These are phyloP conservation scores for Drosophila eugracilis DNA, from an alignment of 1,140 invertebrate genomes.

Conservation along the genomic window DNA sequence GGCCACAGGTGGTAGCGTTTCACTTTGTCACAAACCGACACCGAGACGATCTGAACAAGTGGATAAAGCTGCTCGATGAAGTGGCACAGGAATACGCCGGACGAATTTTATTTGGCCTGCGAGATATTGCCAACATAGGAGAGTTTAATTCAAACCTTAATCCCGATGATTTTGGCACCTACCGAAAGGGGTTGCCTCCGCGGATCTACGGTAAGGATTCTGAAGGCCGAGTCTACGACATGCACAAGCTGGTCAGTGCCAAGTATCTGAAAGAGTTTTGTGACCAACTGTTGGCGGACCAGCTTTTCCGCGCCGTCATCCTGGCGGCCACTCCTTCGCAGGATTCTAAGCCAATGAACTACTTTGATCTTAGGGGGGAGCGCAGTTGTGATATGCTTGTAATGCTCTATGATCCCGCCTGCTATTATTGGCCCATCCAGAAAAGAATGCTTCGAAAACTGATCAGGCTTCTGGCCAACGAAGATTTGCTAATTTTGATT, in stretches of 20 bases:
- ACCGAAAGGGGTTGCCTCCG: conserved; percentile 34
- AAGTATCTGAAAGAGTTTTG: conserved; percentile 54
- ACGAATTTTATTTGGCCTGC: conserved; percentile 19
- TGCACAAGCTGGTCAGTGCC: conserved; percentile 52
- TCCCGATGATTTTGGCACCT: conserved; percentile 33
- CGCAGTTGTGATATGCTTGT: conserved; percentile 27
- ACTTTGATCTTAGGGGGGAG: conserved; percentile 19
- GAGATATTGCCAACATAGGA: conserved; percentile 29
- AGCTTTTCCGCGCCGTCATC: conserved; percentile 43
- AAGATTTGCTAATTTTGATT: conserved; percentile 29
- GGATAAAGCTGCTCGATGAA: conserved; percentile 22
- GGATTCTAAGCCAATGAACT: conserved; percentile 37
- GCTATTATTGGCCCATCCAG: conserved; percentile 47
- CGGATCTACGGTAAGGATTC: conserved; percentile 37
- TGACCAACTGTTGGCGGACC: conserved; percentile 28
- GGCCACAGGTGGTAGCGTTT: conserved; percentile 37
- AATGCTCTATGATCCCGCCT: conserved; percentile 50
- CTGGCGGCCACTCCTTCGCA: conserved; percentile 1
- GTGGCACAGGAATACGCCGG: conserved; percentile 34
- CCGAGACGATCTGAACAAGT: conserved; percentile 8
- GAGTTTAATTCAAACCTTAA: conserved; percentile 16
- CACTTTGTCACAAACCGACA: conserved; percentile 20
- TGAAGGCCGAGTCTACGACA: conserved; percentile 26
- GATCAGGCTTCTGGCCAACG: conserved; percentile 16
- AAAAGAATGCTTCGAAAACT: conserved; percentile 40